These are phyloP conservation scores for Drosophila neutralis DNA, from an alignment of 2,888 invertebrate genomes.

Conservation along the genomic window DNA sequence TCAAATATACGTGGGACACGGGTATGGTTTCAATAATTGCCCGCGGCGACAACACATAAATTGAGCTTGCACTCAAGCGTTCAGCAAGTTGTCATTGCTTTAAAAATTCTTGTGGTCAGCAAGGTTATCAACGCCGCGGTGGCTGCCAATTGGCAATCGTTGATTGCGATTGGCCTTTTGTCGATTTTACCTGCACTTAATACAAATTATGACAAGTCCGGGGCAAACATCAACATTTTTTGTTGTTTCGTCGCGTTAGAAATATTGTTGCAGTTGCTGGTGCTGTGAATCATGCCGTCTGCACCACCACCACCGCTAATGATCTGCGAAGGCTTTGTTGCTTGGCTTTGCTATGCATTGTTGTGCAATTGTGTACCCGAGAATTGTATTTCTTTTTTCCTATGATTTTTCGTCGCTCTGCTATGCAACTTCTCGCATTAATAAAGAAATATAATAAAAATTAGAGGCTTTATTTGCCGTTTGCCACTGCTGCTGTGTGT, in stretches of 20 bases:
- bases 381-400: constrained; percentile 55
- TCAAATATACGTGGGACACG: constrained; percentile 23
- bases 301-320: constrained; percentile 50
- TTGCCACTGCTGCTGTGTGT: constrained; percentile 23
- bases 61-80: constrained; percentile 40
- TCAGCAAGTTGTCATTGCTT: constrained; percentile 62
- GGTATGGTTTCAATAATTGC: constrained; percentile 56
- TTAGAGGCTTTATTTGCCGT: constrained; percentile 41
- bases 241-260: constrained; percentile 23
- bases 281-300: constrained; percentile 69
- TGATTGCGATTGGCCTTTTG: constrained; percentile 44
- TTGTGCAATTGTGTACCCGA: constrained; percentile 59
- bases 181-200: constrained; percentile 37
- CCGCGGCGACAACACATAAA: constrained; percentile 56
- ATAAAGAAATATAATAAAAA: constrained; percentile 70
- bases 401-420: constrained; percentile 37
- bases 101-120: constrained; percentile 75
- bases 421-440: constrained; percentile 52
- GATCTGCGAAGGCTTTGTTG: constrained; percentile 47
- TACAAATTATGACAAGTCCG: constrained; percentile 63
- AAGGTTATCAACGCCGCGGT: constrained; percentile 71
- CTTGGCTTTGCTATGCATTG: constrained; percentile 56
- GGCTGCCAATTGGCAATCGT: constrained; percentile 37
- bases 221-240: constrained; percentile 37
- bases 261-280: constrained; percentile 10